These are phyloP conservation scores for Drosophila cracens DNA, from an alignment of 2,888 invertebrate genomes.

Conservation along the genomic window DNA sequence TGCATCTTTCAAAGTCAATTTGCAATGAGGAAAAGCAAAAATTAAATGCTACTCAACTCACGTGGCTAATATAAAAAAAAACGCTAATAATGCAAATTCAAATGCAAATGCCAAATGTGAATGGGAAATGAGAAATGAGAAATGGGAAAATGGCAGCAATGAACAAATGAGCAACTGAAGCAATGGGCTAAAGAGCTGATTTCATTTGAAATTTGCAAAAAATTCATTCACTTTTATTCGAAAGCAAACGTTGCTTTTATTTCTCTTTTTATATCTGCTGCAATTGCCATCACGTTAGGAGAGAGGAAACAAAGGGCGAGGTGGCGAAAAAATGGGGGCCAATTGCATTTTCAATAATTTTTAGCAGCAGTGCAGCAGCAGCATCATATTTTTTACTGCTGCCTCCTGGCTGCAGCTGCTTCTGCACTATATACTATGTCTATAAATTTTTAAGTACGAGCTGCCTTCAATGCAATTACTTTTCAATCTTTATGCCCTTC, in stretches of 20 bases:
- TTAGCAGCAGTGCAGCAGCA: conserved; percentile 28
- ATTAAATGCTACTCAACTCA: conserved; percentile 44
- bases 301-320: conserved; percentile 24
- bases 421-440: conserved; percentile 51
- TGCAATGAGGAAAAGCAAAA: conserved; percentile 38
- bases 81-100: conserved; percentile 74
- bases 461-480: conserved; percentile 80
- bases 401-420: conserved; percentile 51
- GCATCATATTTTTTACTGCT: conserved; percentile 61
- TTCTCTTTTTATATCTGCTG: conserved; percentile 29
- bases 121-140: conserved; percentile 13
- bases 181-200: conserved; percentile 64
- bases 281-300: conserved; percentile 60
- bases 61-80: conserved; percentile 29
- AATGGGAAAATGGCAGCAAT: conserved; percentile 6
- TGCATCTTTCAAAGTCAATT: conserved; percentile 48
- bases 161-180: conserved; percentile 40
- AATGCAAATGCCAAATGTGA: conserved; percentile 43
- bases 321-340: conserved; percentile 11
- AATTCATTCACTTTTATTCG: conserved; percentile 72
- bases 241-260: conserved; percentile 30
- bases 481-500: conserved; percentile 72
- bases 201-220: conserved; percentile 72
- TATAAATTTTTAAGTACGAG: conserved; percentile 80
- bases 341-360: conserved; percentile 78